phyloP scores from a whole-genome alignment of 92 coral and sea anemone genomes.

The Blastomussa wellsi region DNA sequence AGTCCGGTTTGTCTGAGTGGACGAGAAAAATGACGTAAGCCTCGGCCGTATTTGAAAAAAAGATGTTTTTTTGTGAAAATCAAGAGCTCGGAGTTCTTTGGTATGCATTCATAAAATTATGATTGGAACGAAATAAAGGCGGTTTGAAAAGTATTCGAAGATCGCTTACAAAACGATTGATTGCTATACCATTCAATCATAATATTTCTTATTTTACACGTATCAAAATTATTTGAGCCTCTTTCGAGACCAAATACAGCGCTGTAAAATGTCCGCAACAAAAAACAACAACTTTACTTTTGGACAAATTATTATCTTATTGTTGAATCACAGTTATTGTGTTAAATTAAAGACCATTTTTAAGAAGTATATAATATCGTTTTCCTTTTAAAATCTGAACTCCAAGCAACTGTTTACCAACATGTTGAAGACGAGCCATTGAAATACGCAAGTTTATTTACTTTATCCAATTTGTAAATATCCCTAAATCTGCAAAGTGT shows the following conservation, averaged over 20 bases:
- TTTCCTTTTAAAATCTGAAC: conserved; percentile 5
- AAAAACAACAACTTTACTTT: background rate
- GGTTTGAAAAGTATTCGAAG: conserved; percentile 10
- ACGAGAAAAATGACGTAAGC: background rate
- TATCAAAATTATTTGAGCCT: background rate
- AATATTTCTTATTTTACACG: conserved; percentile 1
- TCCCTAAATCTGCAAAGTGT: background rate
- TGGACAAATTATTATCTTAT: background rate
- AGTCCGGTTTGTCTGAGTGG: conserved; percentile 5
- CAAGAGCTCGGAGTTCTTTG: background rate
- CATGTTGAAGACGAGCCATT: conserved; percentile 7
- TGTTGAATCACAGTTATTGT: conserved; percentile 3
- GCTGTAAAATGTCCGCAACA: background rate
- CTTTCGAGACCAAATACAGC: background rate
- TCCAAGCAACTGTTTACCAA: conserved; percentile 18
- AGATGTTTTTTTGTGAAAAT: background rate
- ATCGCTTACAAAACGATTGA: background rate
- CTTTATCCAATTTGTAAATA: background rate
- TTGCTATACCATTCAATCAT: background rate
- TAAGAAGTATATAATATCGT: conserved; percentile 10
- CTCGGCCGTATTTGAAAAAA: too few relatives aligned
- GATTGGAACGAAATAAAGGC: conserved; percentile 29
- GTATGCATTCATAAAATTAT: background rate
- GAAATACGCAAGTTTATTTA: conserved; percentile 38
- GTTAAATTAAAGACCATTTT: background rate